These are phyloP conservation scores for Nudaria mundana DNA, from an alignment of 2,888 invertebrate genomes.

Conservation along the genomic window DNA sequence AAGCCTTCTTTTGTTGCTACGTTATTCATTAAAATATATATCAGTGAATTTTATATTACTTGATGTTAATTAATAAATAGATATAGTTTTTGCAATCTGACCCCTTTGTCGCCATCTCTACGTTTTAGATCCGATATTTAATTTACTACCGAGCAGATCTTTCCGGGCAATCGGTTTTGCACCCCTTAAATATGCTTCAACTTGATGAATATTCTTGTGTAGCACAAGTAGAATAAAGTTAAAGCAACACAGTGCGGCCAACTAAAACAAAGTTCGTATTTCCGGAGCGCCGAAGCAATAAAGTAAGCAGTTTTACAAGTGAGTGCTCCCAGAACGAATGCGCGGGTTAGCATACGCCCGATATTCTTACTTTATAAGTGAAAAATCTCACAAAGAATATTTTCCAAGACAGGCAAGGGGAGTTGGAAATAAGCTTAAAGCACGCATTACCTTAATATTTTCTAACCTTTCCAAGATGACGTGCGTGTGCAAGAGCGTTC, in stretches of 20 bases:
- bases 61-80: too few species aligned
- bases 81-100: too few species aligned
- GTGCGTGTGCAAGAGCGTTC: conserved; percentile 30
- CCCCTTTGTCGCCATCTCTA: too few species aligned
- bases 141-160: too few species aligned
- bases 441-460: conserved; percentile 19
- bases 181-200: conserved; percentile 71
- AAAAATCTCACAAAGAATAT: conserved; percentile 50
- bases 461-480: conserved; percentile 25
- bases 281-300: conserved; percentile 62
- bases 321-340: conserved; percentile 64
- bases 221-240: conserved; percentile 36
- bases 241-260: conserved; percentile 43
- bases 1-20: too few species aligned
- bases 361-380: conserved; percentile 65
- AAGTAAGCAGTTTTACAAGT: conserved; percentile 72
- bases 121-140: too few species aligned
- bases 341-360: conserved; percentile 57
- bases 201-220: conserved; percentile 52
- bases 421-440: conserved; percentile 21
- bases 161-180: conserved; percentile 65
- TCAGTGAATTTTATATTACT: too few species aligned
- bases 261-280: conserved; percentile 55
- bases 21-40: too few species aligned
- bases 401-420: conserved; percentile 36